phyloP scores from a whole-genome alignment of 2,888 invertebrate genomes.

The Rhingia campestris region DNA sequence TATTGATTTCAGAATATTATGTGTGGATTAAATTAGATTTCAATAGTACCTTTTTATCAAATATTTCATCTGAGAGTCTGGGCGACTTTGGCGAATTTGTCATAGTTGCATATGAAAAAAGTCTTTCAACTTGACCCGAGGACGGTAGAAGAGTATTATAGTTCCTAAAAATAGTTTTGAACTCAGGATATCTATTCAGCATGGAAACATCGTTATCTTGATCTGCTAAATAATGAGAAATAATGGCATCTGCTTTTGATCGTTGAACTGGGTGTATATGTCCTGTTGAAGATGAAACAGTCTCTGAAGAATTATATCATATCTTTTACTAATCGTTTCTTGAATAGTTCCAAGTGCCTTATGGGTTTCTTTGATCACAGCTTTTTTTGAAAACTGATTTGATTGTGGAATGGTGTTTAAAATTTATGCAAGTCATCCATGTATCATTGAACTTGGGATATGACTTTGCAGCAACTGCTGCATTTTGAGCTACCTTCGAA shows the following conservation, averaged over 20 bases:
- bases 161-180: constrained; percentile 8
- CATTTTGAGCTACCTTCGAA: constrained; percentile 23
- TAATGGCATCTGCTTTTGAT: constrained; percentile 12
- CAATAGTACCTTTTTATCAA: constrained; percentile 18
- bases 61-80: constrained; percentile 13
- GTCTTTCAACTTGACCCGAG: constrained; percentile 10
- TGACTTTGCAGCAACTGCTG: constrained; percentile 40
- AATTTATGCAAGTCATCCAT: constrained; percentile 30
- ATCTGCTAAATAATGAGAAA: constrained; percentile 14
- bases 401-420: background rate
- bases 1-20: constrained; percentile 13
- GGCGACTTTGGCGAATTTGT: constrained; percentile 13
- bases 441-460: constrained; percentile 49
- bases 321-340: background rate
- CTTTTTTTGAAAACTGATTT: background rate
- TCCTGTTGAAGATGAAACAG: constrained; percentile 11
- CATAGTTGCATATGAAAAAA: constrained; percentile 35
- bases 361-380: constrained; percentile 13
- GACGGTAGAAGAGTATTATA: constrained; percentile 20
- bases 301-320: constrained; percentile 8
- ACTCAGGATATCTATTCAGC: constrained; percentile 15
- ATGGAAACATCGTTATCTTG: constrained; percentile 18
- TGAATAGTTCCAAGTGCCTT: constrained; percentile 10
- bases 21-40: constrained; percentile 15
- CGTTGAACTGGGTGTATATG: constrained; percentile 2